Percentiles rank a stretch among this genome's conserved stretches.
Conservation (phyloP, 2,797 vertebrate genomes). For the Rhabdomys pumilio region DNA sequence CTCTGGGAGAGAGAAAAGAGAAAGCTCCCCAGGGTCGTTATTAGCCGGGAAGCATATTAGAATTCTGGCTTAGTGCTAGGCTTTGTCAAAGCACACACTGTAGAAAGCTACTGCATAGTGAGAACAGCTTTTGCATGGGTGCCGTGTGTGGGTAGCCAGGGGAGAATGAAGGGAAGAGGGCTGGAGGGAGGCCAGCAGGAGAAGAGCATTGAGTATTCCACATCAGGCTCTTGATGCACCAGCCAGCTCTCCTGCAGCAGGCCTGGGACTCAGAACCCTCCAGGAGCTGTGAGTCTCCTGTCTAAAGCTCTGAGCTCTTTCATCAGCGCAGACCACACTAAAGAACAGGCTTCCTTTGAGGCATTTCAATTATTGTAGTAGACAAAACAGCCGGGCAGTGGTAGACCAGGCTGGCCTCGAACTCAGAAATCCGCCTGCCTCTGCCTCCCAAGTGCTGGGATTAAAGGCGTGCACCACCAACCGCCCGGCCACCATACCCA, state of each 20-base stretch:
- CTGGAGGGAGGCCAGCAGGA: background rate
- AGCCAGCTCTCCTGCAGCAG: background rate
- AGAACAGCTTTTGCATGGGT: slow-evolving; percentile 68
- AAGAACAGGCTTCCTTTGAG: background rate
- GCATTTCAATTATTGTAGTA: background rate
- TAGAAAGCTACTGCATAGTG: slow-evolving; percentile 41
- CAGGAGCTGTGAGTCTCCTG: slow-evolving; percentile 19
- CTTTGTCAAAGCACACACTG: slow-evolving; percentile 22
- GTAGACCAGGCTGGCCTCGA: too few relatives aligned
- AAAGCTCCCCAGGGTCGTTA: background rate
- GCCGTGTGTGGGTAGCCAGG: background rate
- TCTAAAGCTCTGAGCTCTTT: slow-evolving; percentile 9
- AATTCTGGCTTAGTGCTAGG: slow-evolving; percentile 20
- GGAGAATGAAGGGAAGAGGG: background rate
- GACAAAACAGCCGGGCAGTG: background rate
- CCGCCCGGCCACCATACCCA: background rate
- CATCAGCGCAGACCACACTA: background rate
- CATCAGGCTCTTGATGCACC: slow-evolving; percentile 3
- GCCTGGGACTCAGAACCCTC: background rate
- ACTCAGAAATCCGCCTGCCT: background rate
- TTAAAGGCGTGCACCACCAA: background rate
- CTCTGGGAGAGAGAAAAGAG: background rate
- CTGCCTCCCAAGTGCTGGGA: background rate
- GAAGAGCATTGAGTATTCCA: background rate
- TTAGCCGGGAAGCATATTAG: slow-evolving; percentile 45